These are phyloP conservation scores for Dryococelus australis DNA, from an alignment of 2,888 invertebrate species.

Conservation along the genomic window DNA sequence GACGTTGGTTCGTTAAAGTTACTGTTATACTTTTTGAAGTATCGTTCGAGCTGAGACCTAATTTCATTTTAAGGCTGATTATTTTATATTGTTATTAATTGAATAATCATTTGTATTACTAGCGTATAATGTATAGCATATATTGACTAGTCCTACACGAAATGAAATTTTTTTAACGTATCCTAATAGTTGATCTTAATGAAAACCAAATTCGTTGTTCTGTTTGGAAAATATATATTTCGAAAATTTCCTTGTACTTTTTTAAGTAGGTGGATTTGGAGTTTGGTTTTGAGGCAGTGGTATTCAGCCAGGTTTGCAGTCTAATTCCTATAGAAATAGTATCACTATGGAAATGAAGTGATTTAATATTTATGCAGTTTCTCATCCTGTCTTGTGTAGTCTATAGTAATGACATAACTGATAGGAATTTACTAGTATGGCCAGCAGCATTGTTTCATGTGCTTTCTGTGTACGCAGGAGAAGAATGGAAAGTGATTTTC, in stretches of 20 bases:
- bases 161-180: not conserved
- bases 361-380: slow-evolving; percentile 1
- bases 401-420: slow-evolving; percentile 6
- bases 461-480: slow-evolving; percentile 7
- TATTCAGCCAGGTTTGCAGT: not conserved
- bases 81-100: slow-evolving; percentile 13
- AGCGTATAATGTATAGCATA: not conserved
- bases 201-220: not conserved
- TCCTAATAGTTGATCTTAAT: not conserved
- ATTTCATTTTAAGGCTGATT: slow-evolving; percentile 25
- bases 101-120: slow-evolving; percentile 7
- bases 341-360: not conserved
- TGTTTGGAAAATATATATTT: not conserved
- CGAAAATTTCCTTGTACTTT: not conserved
- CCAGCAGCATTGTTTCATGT: not conserved
- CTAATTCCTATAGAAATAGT: not conserved
- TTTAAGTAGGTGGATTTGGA: not conserved
- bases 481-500: not conserved
- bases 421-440: not conserved
- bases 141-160: not conserved
- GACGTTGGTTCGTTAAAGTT: not conserved
- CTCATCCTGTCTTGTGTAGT: not conserved
- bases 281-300: not conserved
- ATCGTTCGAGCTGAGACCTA: not conserved
- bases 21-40: not conserved